Evolutionary conservation across 2,888 invertebrate genomes (phyloP).

Genomic region (Ommatoiulus sabulosus): DNA sequence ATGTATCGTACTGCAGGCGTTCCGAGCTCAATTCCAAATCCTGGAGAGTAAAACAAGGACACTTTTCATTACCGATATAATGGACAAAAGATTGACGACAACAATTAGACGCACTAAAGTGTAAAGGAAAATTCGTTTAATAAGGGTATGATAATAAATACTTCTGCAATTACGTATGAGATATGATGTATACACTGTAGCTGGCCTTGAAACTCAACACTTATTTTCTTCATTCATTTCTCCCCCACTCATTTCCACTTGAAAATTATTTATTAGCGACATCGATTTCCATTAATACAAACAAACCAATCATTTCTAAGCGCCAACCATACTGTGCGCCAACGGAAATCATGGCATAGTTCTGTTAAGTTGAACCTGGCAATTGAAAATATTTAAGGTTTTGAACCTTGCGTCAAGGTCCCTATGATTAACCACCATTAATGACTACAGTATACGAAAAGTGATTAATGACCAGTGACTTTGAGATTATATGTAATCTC

Average conservation of each 20-base stretch:
- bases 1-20: too few species aligned
- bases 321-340: too few species aligned
- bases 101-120: neutral
- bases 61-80: too few species aligned
- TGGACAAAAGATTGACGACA: too few species aligned
- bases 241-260: neutral
- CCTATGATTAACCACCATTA: neutral
- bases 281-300: neutral
- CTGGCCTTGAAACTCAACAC: slow-evolving; percentile 5
- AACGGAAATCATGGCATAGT: neutral
- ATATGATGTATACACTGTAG: too few species aligned
- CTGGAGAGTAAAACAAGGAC: too few species aligned
- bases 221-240: neutral
- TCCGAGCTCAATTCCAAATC: too few species aligned
- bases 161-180: neutral
- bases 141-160: neutral
- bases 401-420: neutral
- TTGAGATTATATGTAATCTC: neutral
- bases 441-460: neutral
- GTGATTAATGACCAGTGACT: too few species aligned
- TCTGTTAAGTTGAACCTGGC: neutral
- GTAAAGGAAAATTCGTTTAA: neutral
- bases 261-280: slow-evolving; percentile 30
- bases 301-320: neutral
- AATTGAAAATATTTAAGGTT: neutral